Evolutionary conservation across 2,888 invertebrate species (phyloP).

Genomic region (Tuta absoluta): DNA sequence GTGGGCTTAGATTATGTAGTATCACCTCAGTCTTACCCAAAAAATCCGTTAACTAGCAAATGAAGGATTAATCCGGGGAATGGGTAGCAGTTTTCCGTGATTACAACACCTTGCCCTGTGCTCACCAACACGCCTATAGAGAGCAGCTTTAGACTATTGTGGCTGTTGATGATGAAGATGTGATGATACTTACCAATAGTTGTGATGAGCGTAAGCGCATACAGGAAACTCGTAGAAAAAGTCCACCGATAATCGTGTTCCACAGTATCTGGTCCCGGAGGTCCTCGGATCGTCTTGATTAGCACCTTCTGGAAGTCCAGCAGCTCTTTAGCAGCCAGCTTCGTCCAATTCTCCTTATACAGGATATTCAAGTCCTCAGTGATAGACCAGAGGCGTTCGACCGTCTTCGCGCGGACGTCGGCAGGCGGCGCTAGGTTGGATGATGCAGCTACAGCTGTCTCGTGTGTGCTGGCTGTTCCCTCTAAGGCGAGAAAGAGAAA

Average conservation of each 20-base stretch:
- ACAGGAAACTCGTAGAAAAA: constrained; percentile 94
- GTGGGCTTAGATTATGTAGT: no score
- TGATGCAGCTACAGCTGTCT: constrained; percentile 83
- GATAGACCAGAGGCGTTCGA: constrained; percentile 91
- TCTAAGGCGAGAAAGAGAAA: constrained; percentile 94
- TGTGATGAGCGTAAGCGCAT: constrained; percentile 95
- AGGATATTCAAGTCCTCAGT: constrained; percentile 94
- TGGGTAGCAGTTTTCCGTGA: no score
- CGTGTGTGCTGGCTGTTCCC: constrained; percentile 65
- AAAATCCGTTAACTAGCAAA: no score
- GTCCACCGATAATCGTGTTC: constrained; percentile 89
- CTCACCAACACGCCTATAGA: no score
- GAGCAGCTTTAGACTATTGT: no score
- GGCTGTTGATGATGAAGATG: neutral
- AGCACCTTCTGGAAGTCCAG: constrained; percentile 89
- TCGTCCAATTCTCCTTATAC: constrained; percentile 95
- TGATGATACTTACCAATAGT: constrained; percentile 89
- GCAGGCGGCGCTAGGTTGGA: constrained; percentile 68
- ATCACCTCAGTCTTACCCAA: no score
- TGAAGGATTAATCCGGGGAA: no score
- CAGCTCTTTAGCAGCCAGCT: constrained; percentile 92
- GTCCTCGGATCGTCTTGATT: constrained; percentile 70
- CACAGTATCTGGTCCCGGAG: constrained; percentile 51
- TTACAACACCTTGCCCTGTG: no score
- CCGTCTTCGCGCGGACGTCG: constrained; percentile 85